Evolutionary conservation across 2,888 invertebrate species (phyloP).

Genomic region (Thera britannica): DNA sequence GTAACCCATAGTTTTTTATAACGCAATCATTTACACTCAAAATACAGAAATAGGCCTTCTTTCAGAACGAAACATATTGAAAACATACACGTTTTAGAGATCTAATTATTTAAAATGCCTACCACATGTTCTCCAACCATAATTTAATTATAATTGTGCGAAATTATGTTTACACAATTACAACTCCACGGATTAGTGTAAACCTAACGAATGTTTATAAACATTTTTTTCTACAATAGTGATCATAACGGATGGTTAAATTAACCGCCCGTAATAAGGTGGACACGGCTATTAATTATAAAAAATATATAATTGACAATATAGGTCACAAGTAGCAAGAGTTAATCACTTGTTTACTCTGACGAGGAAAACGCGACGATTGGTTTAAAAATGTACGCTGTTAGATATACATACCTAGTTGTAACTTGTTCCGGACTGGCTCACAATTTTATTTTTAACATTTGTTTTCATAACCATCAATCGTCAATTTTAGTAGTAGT

Average conservation of each 20-base stretch:
- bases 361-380: slow-evolving; percentile 53
- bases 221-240: neutral
- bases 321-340: slow-evolving; percentile 43
- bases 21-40: neutral
- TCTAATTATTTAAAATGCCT: neutral
- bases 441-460: no score
- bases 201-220: neutral
- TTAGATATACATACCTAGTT: neutral
- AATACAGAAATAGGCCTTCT: neutral
- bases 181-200: neutral
- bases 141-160: neutral
- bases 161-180: neutral
- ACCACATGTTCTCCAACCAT: neutral
- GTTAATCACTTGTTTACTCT: slow-evolving; percentile 62
- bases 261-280: neutral
- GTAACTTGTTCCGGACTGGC: no score
- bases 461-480: no score
- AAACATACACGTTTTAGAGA: neutral
- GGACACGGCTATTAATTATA: neutral
- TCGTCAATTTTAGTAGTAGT: no score
- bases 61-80: neutral
- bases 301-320: slow-evolving; percentile 13
- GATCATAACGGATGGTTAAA: neutral
- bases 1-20: neutral
- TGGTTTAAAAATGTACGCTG: slow-evolving; percentile 16